Evolutionary conservation across 2,888 invertebrate genomes (phyloP).

Genomic region (Mayetiola destructor): DNA sequence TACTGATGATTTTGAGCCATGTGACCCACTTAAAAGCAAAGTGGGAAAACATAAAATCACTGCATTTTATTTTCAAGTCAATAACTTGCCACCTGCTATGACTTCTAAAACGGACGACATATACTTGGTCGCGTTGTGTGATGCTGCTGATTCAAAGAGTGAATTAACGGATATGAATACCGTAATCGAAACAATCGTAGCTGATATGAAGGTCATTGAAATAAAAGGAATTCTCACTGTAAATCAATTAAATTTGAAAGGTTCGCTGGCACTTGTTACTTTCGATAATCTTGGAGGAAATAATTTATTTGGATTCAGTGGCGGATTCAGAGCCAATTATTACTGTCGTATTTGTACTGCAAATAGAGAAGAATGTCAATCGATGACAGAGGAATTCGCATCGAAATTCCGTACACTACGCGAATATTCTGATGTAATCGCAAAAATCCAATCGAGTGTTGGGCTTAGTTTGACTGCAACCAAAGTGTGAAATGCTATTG

Average conservation of each 20-base stretch:
- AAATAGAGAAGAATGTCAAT: background rate
- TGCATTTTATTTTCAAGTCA: background rate
- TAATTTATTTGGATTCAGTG: constrained; percentile 17
- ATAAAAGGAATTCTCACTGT: background rate
- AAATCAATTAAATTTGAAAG: constrained; percentile 12
- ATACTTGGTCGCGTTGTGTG: background rate
- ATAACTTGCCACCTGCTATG: background rate
- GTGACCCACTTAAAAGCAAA: background rate
- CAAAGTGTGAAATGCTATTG: background rate
- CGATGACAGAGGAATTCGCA: background rate
- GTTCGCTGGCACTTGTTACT: constrained; percentile 16
- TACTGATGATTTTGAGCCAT: background rate
- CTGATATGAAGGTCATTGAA: background rate
- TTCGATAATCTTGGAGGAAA: constrained; percentile 18
- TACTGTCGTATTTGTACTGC: constrained; percentile 19
- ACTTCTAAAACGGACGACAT: background rate
- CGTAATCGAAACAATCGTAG: background rate
- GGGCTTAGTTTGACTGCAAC: background rate
- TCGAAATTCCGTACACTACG: background rate
- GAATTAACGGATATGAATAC: background rate
- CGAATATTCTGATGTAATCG: background rate
- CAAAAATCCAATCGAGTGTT: background rate
- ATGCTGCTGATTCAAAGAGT: background rate
- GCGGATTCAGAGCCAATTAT: constrained; percentile 18
- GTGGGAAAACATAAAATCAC: background rate